Evolutionary conservation across 2,113 vertebrate species (phyloP).

Genomic region (Murina feae): DNA sequence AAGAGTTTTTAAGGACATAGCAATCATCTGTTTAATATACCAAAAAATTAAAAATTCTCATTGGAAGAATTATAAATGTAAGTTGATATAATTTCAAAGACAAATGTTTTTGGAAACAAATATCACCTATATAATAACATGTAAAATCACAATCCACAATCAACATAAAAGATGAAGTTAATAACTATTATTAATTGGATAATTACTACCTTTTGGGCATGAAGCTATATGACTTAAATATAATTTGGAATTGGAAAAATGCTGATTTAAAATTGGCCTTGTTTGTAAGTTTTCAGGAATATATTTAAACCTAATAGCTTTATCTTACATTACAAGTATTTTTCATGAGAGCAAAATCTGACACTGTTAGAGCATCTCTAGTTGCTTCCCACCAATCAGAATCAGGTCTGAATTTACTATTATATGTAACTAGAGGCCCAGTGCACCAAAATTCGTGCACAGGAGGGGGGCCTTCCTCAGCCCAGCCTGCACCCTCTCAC

Average conservation of each 20-base stretch:
- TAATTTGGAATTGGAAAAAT: constrained; percentile 1
- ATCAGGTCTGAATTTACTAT: not conserved
- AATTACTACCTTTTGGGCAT: not conserved
- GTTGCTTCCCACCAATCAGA: not conserved
- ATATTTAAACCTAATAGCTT: not conserved
- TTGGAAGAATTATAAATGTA: not conserved
- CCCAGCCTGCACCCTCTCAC: too few species aligned
- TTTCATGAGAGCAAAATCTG: not conserved
- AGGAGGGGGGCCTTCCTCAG: too few species aligned
- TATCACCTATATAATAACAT: not conserved
- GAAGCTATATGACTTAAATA: not conserved
- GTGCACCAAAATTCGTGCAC: too few species aligned
- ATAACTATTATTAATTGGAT: not conserved
- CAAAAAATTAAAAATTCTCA: not conserved
- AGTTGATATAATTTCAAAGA: not conserved
- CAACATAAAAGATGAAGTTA: not conserved
- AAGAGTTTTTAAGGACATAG: not conserved
- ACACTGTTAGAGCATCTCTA: not conserved
- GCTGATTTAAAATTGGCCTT: not conserved
- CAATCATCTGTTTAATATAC: not conserved
- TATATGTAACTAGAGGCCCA: not conserved
- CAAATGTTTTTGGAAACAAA: not conserved
- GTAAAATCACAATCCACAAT: not conserved
- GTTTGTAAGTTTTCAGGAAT: not conserved
- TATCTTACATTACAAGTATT: not conserved